A percentile compares a stretch with the other conserved stretches of the same genome.
phyloP scores from a whole-genome alignment of 2,888 invertebrate genomes.

The Dioctria rufipes region DNA sequence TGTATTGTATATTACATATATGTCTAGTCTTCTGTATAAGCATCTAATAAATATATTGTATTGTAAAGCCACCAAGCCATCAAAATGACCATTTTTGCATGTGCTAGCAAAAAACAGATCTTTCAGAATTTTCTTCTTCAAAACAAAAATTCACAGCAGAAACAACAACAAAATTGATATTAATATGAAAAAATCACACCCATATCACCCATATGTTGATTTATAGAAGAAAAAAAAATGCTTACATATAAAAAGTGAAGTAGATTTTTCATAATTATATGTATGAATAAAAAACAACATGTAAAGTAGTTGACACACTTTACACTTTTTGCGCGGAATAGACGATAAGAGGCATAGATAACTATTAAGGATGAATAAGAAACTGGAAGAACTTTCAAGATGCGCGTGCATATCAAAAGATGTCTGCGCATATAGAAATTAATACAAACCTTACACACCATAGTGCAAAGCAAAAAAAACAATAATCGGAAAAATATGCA shows the following conservation, averaged over 20 bases:
- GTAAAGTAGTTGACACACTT: conserved; percentile 8
- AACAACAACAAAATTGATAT: not conserved
- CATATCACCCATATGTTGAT: not conserved
- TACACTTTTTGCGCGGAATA: not conserved
- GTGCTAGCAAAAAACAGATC: no score
- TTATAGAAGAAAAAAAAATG: not conserved
- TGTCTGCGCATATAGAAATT: not conserved
- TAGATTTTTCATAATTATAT: not conserved
- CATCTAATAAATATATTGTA: no score
- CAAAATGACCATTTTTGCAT: no score
- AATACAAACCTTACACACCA: no score
- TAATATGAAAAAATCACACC: not conserved
- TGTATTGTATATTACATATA: no score
- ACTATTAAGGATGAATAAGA: not conserved
- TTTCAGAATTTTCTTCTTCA: not conserved
- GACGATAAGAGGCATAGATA: not conserved
- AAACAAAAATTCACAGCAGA: not conserved
- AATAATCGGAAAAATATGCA: no score
- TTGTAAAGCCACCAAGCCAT: no score
- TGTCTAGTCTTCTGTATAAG: no score
- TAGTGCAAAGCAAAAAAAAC: no score
- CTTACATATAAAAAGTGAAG: not conserved
- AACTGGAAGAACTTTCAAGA: not conserved
- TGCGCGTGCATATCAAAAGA: not conserved
- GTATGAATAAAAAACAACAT: not conserved